phyloP scores from a whole-genome alignment of 1,140 invertebrate genomes.

The Lepidurus couesii region DNA sequence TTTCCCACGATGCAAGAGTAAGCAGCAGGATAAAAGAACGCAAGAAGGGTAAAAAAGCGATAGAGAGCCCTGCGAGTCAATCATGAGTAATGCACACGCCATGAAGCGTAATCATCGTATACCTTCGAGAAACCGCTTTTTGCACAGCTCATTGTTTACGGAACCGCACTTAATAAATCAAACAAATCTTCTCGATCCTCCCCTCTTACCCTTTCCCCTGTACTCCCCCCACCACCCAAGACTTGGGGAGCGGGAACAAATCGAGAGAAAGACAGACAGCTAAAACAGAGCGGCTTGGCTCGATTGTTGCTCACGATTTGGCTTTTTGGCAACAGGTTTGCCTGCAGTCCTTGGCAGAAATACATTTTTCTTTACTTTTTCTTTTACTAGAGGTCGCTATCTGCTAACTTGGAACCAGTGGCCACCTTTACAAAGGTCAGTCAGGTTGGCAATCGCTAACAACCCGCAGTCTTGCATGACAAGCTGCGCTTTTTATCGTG shows the following conservation, averaged over 20 bases:
- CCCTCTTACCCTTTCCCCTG: not conserved
- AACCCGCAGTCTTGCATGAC: too few relatives aligned
- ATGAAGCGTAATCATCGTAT: not conserved
- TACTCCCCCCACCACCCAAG: not conserved
- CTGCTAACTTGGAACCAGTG: too few relatives aligned
- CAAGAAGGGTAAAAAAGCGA: not conserved
- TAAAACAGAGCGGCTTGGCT: not conserved
- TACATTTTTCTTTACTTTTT: too few relatives aligned
- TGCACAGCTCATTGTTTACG: conserved; percentile 1
- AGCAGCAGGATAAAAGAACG: not conserved
- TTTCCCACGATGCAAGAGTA: not conserved
- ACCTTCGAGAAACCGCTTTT: not conserved
- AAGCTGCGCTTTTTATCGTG: too few relatives aligned
- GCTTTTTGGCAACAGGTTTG: conserved; percentile 17
- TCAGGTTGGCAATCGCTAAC: too few relatives aligned
- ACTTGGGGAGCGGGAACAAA: not conserved
- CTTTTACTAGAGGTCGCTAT: too few relatives aligned
- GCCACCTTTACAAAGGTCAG: too few relatives aligned
- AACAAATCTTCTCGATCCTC: not conserved
- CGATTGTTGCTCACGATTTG: not conserved
- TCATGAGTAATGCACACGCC: not conserved
- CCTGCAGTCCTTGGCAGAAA: not conserved
- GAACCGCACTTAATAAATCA: conserved; percentile 7
- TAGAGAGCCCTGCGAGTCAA: not conserved
- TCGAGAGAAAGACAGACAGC: not conserved